Evolutionary conservation across 2,797 vertebrate species (phyloP), one percentile per base, ranked within the genome.

Genomic region (Sebastolobus alascanus): DNA sequence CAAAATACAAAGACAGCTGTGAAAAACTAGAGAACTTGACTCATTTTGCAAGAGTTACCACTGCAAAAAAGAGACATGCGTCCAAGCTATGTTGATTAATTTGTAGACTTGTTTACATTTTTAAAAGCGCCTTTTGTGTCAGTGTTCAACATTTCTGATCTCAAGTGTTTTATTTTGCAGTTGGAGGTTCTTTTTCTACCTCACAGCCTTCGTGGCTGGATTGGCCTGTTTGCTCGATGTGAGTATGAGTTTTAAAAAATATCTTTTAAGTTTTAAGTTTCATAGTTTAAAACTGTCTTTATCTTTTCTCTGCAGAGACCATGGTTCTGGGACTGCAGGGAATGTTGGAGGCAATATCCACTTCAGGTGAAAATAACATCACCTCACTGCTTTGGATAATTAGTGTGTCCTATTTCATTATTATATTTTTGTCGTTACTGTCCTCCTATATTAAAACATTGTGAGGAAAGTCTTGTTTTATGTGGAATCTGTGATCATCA

Each of bases 161-260:
- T 37, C 6, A 55, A 9, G 8, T 75, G 46, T 65, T 85, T 66
- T 69, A 6, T 89, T 84, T 85, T 89, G 12, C 91, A 99, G 98
- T 75, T 99, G 98, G 98, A 96, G 97, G 82, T 98, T 97, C 71
- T 72, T 91, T 16, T 98, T 98, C 94, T 99, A 99, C 80, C 59
- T 97, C 6, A 86, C 87, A 52, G 86, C 97, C 12, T 97, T 98
- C 79, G 4, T 89, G 27, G 95, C 90, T 0, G 98, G 97, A 55
- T 77, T 97, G 0, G 77, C 86, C 2, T 89, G 96, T 55, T 94
- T 99, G 43, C 92, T 97, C 1, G 88, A 97, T 25, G 98, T 99
- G 91, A 97, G 98, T 97, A 86, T 72, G 5, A 43, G 6, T 82
- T 70, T 60, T 4, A n/a, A 25, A 29, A 22, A 0, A 18, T 52